phyloP scores from a whole-genome alignment of 2,113 vertebrate genomes.

The Chionodraco myersi region DNA sequence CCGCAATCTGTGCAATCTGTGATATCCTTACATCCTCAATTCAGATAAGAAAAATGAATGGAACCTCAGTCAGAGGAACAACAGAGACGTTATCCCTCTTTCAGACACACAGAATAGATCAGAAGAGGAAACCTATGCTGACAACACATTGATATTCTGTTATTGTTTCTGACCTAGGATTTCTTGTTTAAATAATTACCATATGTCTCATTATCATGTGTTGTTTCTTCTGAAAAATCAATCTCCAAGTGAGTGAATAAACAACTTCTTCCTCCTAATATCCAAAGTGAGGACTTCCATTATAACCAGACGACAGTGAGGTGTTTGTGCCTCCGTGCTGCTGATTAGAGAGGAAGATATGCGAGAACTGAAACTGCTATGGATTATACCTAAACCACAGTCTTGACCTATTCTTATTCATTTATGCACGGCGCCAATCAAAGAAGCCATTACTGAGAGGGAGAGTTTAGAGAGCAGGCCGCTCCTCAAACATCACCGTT shows the following conservation, averaged over 20 bases:
- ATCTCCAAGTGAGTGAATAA: not conserved
- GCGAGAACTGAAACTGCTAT: not conserved
- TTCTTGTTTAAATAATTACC: not conserved
- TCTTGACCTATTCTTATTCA: constrained; percentile 69
- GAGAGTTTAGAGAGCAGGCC: constrained; percentile 64
- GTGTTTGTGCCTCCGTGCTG: constrained; percentile 7
- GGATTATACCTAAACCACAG: constrained; percentile 49
- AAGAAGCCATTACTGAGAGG: constrained; percentile 72
- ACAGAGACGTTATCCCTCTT: not conserved
- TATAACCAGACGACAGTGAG: not conserved
- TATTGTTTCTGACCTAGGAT: not conserved
- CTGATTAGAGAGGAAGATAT: constrained; percentile 12
- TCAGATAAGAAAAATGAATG: not conserved
- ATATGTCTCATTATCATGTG: not conserved
- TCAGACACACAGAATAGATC: not conserved
- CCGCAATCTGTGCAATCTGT: not conserved
- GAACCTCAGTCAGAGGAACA: not conserved
- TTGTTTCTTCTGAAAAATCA: not conserved
- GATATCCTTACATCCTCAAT: not conserved
- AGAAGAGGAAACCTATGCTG: not conserved
- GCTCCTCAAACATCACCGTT: constrained; percentile 69
- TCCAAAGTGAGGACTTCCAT: not conserved
- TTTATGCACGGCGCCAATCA: constrained; percentile 75
- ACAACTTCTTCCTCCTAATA: constrained; percentile 12
- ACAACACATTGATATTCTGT: not conserved